Base-by-base conservation (phyloP, 1,140 invertebrate species). In the Camponotus pennsylvanicus region DNA sequence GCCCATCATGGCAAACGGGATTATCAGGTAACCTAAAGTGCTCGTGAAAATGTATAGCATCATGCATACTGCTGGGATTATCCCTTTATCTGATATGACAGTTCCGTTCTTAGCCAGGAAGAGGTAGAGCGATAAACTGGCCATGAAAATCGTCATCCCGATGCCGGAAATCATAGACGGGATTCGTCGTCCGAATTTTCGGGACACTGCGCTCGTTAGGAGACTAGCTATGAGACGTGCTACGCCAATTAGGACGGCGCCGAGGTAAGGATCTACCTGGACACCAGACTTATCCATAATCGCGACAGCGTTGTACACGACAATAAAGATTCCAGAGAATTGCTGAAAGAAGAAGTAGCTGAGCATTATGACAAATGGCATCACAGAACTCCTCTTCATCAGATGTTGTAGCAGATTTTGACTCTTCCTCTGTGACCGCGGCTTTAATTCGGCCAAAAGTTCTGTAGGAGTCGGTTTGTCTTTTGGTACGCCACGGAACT, bases 291-390 rank as follows among this genome's bases (percentile, higher is more conserved):
- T 96, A 8, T 83, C 85, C 0, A 96, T 96, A 88, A 98, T 95
- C 95, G 97, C 93, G 21, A 96, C 95, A 0, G 97, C 97, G 88
- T 98, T 98, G 82, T 98, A 98, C 52, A 98, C 96, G 4, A 98
- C 95, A 6, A 97, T 97, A 88, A 97, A 98, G 32, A 97, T 96
- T 1, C 98, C 98, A 2, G 96, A 97, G 63, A 98, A 96, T 92
- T 98, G 97, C 92, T 98, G 97, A 91, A 98, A 97, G 86, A 97
- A 96, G 93, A 98, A 98, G 77, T 97, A 96, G 0, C 93, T 93
- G 21, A 97, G 94, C 88, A 97, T 96, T 7, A 98, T 96, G 0
- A 95, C 34, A 18, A 97, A 95, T 0, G 97, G 97, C 66, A 97
- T 96, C 64, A 97, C 92, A 2, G 96, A 96, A 27, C 95, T 95